Evolutionary conservation across 2,113 vertebrate species (phyloP), one percentile per base, ranked within the genome.

Genomic region (Ornithorhynchus anatinus): DNA sequence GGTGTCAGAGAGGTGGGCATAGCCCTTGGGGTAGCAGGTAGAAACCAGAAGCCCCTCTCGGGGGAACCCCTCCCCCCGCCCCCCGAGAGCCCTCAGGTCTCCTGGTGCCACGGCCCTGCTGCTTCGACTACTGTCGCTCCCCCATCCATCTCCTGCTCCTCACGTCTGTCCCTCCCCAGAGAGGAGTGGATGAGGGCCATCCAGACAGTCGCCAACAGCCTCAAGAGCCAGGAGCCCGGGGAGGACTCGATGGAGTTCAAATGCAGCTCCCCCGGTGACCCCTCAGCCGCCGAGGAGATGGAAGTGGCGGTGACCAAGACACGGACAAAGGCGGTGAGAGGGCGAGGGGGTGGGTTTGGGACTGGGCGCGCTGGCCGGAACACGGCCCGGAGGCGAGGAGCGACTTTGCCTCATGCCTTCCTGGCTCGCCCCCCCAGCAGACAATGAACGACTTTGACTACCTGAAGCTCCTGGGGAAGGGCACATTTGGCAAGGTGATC

Each of bases 391-490:
- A 11, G 6, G 6, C 11, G 3, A 8, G 23, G 31, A 11, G 13
- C 15, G 31, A 5, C 19, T n/a, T n/a, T 5, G 23, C 27, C 64
- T 25, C 15, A 2, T 22, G 42, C 22, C 7, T 22, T 6, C 23
- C 14, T 47, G 22, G 62, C 7, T 59, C 7, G 3, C 5, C 11
- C 2, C 33, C 53, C 22, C 29, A 32, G 2, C 84, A 99, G 97
- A 99, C 95, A 6, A 99, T 99, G 97, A 97, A 92, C 20, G 96
- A 99, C 63, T 99, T 99, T 9, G 97, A 99, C 80, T 99, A 99
- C 90, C 92, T 98, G 86, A 99, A 99, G 81, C 95, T 99, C 15
- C 86, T 98, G 51, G 97, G 97, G 3, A 98, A 99, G 59, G 97
- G 97, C 43, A 99, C 97, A 4, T 99, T 99, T n/a, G 97, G 96